These are phyloP conservation scores for Augochlorella aurata DNA, from an alignment of 2,888 invertebrate genomes.

Conservation along the genomic window DNA sequence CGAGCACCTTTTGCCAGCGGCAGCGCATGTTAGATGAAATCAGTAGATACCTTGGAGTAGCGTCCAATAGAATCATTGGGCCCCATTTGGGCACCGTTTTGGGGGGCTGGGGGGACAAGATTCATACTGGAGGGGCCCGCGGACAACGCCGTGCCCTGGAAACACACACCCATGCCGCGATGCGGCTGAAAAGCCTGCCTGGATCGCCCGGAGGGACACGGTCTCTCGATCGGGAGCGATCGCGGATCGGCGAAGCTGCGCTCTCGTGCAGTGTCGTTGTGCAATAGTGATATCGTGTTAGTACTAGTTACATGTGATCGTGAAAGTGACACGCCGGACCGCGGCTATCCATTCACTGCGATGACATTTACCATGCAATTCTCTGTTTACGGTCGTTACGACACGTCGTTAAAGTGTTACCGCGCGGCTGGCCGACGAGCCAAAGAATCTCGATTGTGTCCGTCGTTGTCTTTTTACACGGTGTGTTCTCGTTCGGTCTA, in stretches of 20 bases:
- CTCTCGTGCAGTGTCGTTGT: constrained; percentile 40
- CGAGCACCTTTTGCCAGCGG: not conserved
- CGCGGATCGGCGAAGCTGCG: constrained; percentile 43
- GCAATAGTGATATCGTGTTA: constrained; percentile 54
- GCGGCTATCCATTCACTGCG: constrained; percentile 37
- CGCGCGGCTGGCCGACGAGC: constrained; percentile 17
- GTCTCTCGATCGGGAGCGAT: constrained; percentile 30
- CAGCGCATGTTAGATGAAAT: constrained; percentile 60
- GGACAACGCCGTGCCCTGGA: constrained; percentile 73
- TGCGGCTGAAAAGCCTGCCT: constrained; percentile 66
- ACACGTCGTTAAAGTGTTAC: constrained; percentile 36
- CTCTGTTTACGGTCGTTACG: constrained; percentile 26
- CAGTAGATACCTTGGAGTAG: constrained; percentile 71
- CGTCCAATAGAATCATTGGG: constrained; percentile 73
- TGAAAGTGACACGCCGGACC: constrained; percentile 52
- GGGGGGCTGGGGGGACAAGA: constrained; percentile 71
- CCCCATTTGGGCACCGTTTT: constrained; percentile 71
- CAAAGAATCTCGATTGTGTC: constrained; percentile 8
- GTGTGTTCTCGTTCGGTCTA: not conserved
- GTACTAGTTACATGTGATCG: constrained; percentile 62
- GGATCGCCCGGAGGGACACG: constrained; percentile 56
- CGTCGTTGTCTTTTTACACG: not conserved
- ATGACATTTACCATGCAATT: constrained; percentile 62
- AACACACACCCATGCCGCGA: constrained; percentile 72
- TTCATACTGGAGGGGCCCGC: constrained; percentile 72